Percentiles rank a stretch among this genome's conserved stretches.
Evolutionary conservation across 2,888 invertebrate genomes (phyloP).

Genomic region (Nemotelus nigrinus): DNA sequence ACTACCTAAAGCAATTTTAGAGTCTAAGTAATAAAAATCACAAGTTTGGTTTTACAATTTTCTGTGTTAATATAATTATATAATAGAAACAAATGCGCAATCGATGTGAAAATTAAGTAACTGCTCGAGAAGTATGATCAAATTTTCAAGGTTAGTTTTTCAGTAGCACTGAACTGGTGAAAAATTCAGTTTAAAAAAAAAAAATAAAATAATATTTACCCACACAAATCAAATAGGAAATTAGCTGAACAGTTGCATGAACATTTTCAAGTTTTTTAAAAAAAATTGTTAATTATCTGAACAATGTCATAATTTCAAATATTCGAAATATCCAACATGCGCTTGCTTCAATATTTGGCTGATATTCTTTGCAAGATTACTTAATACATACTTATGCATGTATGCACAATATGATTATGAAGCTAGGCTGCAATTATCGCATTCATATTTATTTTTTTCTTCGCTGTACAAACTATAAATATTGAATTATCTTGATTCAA

Average conservation of each 20-base stretch:
- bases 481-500: constrained; percentile 11
- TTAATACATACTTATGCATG: constrained; percentile 14
- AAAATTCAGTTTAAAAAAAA: neutral
- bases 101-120: no score
- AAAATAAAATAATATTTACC: neutral
- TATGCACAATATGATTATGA: constrained; percentile 39
- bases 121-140: no score
- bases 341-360: constrained; percentile 27
- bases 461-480: constrained; percentile 13
- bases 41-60: no score
- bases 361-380: constrained; percentile 21
- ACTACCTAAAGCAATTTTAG: no score
- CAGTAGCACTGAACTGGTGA: neutral
- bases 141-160: no score
- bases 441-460: neutral
- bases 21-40: no score
- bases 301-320: neutral
- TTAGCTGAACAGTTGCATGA: constrained; percentile 33
- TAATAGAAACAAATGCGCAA: no score
- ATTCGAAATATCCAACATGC: neutral
- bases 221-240: neutral
- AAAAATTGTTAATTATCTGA: neutral
- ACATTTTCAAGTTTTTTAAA: neutral
- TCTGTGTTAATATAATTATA: neutral
- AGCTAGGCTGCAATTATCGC: constrained; percentile 24